Evolutionary conservation across 2,888 invertebrate species (phyloP), one percentile per base, ranked within the genome.

Genomic region (Cepaea hortensis): DNA sequence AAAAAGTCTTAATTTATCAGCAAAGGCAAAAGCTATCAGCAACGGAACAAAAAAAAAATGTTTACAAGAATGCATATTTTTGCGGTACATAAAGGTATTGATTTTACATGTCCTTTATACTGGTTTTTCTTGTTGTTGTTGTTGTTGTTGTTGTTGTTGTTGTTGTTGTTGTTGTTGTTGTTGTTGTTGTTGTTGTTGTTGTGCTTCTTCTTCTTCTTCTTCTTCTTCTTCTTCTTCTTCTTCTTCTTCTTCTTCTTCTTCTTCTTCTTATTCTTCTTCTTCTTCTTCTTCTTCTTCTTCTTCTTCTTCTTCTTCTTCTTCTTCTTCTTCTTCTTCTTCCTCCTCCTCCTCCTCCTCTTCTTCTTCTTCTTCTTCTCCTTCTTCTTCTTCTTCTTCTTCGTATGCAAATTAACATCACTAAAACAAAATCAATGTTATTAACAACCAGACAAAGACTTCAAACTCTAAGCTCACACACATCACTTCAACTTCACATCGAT

Each of bases 231-330:
- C n/a, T 68, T 35, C 48, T 23, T 48, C 82, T 70, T 15, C 48
- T 9, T 50, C 70, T 46, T 18, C 48, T n/a, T 82, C 55, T 70
- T 23, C 68, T 15, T 82, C 15, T 82, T 48, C 70, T 48, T 82
- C 68, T 50, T 5, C 68, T 7, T 72, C 55, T 82, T 35, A 46
- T 18, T 70, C 70, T 46, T 18, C 48, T 50, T 72, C 72, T n/a
- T 46, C 18, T n/a, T 23, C 23, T n/a, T 9, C 20, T n/a, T 48
- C 35, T 72, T n/a, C 48, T 18, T 48, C 68, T 50, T 23, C 48
- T 18, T 82, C 72, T 82, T 70, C 68, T 35, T 62, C 72, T 55
- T n/a, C 65, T 50, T 73, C n/a, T 83, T 23, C 65, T 72, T 83
- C 73, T 23, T 65, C 73, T n/a, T 73, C 11, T 70, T 48, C 23